A percentile compares a stretch with the other conserved stretches of the same genome.
phyloP scores from a whole-genome alignment of 2,888 invertebrate species.

The Papilio demoleus region DNA sequence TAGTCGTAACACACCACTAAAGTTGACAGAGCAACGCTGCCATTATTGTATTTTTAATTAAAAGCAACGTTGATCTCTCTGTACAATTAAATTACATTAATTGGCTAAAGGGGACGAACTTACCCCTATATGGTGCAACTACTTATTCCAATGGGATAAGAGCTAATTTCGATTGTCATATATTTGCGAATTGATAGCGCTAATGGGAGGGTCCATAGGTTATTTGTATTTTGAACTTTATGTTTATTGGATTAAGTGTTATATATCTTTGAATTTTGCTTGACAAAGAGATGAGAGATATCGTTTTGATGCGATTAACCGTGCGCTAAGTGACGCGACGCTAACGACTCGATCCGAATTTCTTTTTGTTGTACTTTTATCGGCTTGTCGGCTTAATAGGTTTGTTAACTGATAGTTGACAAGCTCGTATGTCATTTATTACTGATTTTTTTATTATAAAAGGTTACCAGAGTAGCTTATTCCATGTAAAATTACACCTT shows the following conservation, averaged over 20 bases:
- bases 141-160: slow-evolving; percentile 49
- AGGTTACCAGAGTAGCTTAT: neutral
- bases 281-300: slow-evolving; percentile 76
- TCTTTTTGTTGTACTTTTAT: slow-evolving; percentile 50
- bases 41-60: slow-evolving; percentile 68
- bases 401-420: slow-evolving; percentile 38
- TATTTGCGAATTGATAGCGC: slow-evolving; percentile 67
- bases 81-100: slow-evolving; percentile 81
- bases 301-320: slow-evolving; percentile 78
- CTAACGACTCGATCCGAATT: slow-evolving; percentile 74
- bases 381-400: slow-evolving; percentile 50
- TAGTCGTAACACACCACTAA: slow-evolving; percentile 42
- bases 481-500: neutral
- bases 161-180: slow-evolving; percentile 55
- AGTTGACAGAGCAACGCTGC: slow-evolving; percentile 60
- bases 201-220: slow-evolving; percentile 13
- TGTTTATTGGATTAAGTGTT: slow-evolving; percentile 21
- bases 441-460: slow-evolving; percentile 11
- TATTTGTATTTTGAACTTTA: slow-evolving; percentile 20
- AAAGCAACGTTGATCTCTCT: slow-evolving; percentile 75
- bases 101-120: slow-evolving; percentile 69
- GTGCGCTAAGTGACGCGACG: slow-evolving; percentile 73
- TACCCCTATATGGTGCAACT: slow-evolving; percentile 44
- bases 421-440: slow-evolving; percentile 15
- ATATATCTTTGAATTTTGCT: neutral